Evolutionary conservation across 2,888 invertebrate genomes (phyloP).

Genomic region (Ectemnius lituratus): DNA sequence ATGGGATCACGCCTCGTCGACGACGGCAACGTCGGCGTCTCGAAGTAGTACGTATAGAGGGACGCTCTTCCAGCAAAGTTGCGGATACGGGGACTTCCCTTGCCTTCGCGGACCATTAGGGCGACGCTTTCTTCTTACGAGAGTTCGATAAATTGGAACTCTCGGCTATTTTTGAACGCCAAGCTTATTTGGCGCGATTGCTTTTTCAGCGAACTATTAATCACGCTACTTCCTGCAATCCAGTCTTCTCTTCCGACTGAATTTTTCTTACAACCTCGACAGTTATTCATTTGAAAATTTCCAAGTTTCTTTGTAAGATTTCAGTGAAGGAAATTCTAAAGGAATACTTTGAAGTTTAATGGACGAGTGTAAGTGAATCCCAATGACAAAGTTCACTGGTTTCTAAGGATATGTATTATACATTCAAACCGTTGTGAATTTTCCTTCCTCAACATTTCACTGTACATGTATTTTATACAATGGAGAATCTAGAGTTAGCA

Average conservation of each 20-base stretch:
- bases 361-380: too few relatives aligned
- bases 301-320: too few relatives aligned
- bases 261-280: not conserved
- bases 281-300: too few relatives aligned
- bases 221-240: not conserved
- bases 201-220: not conserved
- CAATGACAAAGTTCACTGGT: too few relatives aligned
- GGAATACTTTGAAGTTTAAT: too few relatives aligned
- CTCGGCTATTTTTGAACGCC: not conserved
- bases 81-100: not conserved
- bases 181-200: not conserved
- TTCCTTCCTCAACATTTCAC: too few relatives aligned
- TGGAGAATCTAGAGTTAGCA: too few relatives aligned
- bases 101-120: not conserved
- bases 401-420: too few relatives aligned
- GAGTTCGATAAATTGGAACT: not conserved
- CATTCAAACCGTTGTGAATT: too few relatives aligned
- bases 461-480: too few relatives aligned
- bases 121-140: not conserved
- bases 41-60: not conserved
- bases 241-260: not conserved
- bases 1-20: conserved; percentile 20
- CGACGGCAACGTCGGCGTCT: conserved; percentile 23
- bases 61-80: not conserved
- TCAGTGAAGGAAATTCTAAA: too few relatives aligned